Percentiles rank a stretch among this genome's conserved stretches.
These are phyloP conservation scores for Cephus pygmeus DNA, from an alignment of 2,888 invertebrate species.

Conservation along the genomic window DNA sequence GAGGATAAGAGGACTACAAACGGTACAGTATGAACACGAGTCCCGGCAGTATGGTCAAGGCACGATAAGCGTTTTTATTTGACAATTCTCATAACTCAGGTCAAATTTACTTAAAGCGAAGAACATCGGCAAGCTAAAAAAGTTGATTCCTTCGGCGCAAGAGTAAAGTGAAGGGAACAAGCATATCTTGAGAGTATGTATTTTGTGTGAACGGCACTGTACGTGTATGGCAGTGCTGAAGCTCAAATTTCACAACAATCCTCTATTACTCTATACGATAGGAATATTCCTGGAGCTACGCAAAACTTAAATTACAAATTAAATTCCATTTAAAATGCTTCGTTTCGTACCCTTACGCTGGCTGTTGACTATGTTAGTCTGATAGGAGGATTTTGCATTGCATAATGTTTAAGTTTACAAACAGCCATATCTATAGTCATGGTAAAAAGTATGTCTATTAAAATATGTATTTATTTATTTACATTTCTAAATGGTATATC, in stretches of 20 bases:
- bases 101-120: neutral
- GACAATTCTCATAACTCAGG: slow-evolving; percentile 32
- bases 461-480: too few relatives aligned
- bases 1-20: too few relatives aligned
- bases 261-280: too few relatives aligned
- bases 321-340: slow-evolving; percentile 27
- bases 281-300: neutral
- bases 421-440: too few relatives aligned
- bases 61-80: slow-evolving; percentile 42
- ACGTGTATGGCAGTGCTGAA: too few relatives aligned
- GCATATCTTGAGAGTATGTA: neutral
- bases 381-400: too few relatives aligned
- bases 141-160: neutral
- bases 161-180: neutral
- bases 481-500: too few relatives aligned
- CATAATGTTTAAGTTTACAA: too few relatives aligned
- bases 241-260: too few relatives aligned
- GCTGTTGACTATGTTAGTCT: too few relatives aligned
- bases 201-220: neutral
- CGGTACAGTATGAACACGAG: slow-evolving; percentile 12
- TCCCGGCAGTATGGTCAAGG: slow-evolving; percentile 25
- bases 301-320: slow-evolving; percentile 42
- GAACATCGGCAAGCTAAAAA: neutral
- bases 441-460: too few relatives aligned
- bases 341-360: too few relatives aligned